A percentile compares a stretch with the other conserved stretches of the same genome.
Evolutionary conservation across 2,888 invertebrate genomes (phyloP).

Genomic region (Yponomeuta evonymella): DNA sequence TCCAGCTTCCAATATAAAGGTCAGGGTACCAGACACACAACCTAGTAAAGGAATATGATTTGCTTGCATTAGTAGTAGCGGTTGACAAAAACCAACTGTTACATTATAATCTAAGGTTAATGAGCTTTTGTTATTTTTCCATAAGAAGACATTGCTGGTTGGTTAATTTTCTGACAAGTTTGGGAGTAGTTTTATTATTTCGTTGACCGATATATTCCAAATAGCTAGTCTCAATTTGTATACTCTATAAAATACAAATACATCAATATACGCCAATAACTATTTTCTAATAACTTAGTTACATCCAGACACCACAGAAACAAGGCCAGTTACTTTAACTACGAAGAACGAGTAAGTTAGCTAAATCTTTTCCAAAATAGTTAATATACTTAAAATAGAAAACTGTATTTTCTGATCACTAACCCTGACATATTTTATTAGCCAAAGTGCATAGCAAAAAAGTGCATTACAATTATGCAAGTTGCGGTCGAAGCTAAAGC

Average conservation of each 20-base stretch:
- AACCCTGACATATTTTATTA: neutral
- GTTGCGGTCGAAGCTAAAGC: constrained; percentile 18
- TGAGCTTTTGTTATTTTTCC: neutral
- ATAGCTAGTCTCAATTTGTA: constrained; percentile 64
- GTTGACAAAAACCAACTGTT: neutral
- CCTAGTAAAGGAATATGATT: constrained; percentile 71
- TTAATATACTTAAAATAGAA: too few relatives aligned
- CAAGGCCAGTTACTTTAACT: neutral
- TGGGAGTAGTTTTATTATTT: constrained; percentile 18
- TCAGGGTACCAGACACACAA: neutral
- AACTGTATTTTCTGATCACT: too few relatives aligned
- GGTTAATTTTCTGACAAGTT: neutral
- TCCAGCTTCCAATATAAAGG: too few relatives aligned
- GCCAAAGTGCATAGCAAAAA: neutral
- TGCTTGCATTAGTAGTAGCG: constrained; percentile 9
- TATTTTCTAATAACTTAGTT: constrained; percentile 2
- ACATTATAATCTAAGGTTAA: neutral
- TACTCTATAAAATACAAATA: neutral
- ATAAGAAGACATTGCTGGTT: neutral
- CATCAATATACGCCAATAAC: neutral
- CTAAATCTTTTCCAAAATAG: too few relatives aligned
- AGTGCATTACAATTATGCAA: constrained; percentile 5
- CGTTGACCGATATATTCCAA: constrained; percentile 51
- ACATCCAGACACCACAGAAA: neutral
- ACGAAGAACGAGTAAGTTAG: neutral